These are phyloP conservation scores for Lepidurus packardi DNA, from an alignment of 1,140 invertebrate genomes.

Conservation along the genomic window DNA sequence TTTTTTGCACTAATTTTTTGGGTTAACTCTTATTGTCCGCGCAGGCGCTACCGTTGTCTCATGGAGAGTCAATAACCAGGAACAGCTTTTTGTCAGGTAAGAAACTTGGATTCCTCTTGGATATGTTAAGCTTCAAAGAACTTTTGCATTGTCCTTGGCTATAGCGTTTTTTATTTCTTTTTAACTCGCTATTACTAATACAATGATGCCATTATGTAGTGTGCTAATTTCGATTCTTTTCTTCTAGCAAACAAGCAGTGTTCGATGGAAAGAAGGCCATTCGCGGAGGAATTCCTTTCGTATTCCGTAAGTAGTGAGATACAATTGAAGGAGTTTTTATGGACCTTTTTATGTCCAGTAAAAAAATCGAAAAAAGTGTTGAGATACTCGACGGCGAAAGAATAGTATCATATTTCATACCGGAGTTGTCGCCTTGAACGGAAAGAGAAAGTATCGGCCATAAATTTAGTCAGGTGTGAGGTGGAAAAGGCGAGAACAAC, in stretches of 20 bases:
- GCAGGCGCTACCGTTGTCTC: constrained; percentile 87
- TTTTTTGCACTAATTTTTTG: constrained; percentile 15
- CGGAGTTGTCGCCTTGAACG: background rate
- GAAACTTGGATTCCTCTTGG: constrained; percentile 6
- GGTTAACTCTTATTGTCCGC: constrained; percentile 43
- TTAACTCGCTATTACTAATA: background rate
- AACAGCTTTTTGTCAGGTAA: constrained; percentile 65
- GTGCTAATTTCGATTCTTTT: constrained; percentile 37
- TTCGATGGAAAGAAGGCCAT: constrained; percentile 94
- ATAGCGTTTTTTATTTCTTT: background rate
- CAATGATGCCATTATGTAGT: background rate
- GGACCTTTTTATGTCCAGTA: background rate
- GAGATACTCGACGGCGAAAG: background rate
- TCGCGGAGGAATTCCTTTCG: constrained; percentile 88
- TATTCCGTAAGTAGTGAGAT: constrained; percentile 77
- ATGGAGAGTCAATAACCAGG: constrained; percentile 90
- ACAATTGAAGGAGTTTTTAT: background rate
- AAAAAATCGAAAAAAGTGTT: background rate
- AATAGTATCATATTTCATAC: constrained; percentile 6
- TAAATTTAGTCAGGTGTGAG: constrained; percentile 15
- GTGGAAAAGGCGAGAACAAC: background rate
- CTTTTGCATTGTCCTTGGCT: background rate
- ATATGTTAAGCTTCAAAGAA: background rate
- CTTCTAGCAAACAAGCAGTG: constrained; percentile 75
- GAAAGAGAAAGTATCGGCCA: background rate